A percentile compares a stretch with the other conserved stretches of the same genome.
Evolutionary conservation across 2,113 vertebrate genomes (phyloP).

Genomic region (Nycticryphes semicollaris): DNA sequence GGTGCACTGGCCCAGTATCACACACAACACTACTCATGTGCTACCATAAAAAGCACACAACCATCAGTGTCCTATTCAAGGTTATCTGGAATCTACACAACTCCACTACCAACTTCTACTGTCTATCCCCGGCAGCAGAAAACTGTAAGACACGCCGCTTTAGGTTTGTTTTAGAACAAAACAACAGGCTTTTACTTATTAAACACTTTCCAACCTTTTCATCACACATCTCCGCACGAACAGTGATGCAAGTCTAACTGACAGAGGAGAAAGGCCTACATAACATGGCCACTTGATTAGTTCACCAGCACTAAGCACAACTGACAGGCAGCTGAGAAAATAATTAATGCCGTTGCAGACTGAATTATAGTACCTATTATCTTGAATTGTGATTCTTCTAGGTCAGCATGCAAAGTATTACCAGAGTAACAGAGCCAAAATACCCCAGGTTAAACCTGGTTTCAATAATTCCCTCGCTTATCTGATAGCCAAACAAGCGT

Average conservation of each 20-base stretch:
- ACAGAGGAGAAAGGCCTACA: neutral
- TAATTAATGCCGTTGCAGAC: neutral
- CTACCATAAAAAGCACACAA: neutral
- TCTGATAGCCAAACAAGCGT: neutral
- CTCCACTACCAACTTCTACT: neutral
- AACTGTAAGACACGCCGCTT: neutral
- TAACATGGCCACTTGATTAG: neutral
- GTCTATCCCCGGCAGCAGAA: neutral
- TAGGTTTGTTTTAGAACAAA: neutral
- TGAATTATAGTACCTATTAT: constrained; percentile 14
- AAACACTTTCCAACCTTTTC: neutral
- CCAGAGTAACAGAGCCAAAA: neutral
- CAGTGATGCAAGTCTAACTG: neutral
- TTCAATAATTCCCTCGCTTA: neutral
- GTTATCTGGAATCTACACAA: neutral
- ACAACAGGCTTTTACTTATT: neutral
- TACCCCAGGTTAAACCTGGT: neutral
- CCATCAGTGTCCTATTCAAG: neutral
- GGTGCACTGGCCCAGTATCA: neutral
- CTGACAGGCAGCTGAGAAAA: neutral
- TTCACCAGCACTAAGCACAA: neutral
- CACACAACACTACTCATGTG: neutral
- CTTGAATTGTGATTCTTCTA: neutral
- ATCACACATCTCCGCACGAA: neutral
- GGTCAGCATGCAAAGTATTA: neutral